These are phyloP conservation scores for Taxidea taxus DNA, from an alignment of 2,113 vertebrate genomes.

Conservation along the genomic window DNA sequence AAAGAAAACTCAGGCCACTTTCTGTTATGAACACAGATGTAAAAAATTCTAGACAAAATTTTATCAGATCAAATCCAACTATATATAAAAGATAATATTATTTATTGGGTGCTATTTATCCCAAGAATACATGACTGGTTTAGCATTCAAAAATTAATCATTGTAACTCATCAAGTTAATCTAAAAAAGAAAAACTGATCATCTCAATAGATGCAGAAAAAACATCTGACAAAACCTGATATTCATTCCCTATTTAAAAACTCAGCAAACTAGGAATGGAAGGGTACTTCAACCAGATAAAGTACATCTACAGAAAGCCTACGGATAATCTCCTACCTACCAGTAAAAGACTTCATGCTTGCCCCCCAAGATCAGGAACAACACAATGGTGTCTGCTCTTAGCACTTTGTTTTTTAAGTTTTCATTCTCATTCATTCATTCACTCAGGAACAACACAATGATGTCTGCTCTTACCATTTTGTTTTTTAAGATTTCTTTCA, in stretches of 20 bases:
- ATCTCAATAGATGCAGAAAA: neutral
- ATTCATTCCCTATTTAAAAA: neutral
- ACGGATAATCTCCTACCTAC: neutral
- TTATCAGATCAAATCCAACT: slow-evolving; percentile 10
- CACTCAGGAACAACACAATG: neutral
- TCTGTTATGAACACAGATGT: neutral
- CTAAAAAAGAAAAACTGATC: neutral
- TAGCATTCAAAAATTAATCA: slow-evolving; percentile 16
- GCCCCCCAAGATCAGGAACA: neutral
- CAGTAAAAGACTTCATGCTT: neutral
- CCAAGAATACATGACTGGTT: neutral
- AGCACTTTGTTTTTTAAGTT: neutral
- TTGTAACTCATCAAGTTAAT: slow-evolving; percentile 2
- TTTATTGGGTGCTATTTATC: neutral
- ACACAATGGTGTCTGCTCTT: neutral
- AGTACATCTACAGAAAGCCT: neutral
- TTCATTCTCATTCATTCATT: no score
- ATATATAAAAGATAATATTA: neutral
- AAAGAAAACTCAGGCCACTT: neutral
- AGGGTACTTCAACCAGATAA: neutral
- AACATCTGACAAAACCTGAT: neutral
- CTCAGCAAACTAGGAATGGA: neutral
- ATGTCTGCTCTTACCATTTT: neutral
- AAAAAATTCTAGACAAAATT: slow-evolving; percentile 40
- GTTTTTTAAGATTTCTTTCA: neutral